Percentiles rank a stretch among this genome's conserved stretches.
Conservation (phyloP, 2,113 vertebrate species). For the Apteryx owenii region DNA sequence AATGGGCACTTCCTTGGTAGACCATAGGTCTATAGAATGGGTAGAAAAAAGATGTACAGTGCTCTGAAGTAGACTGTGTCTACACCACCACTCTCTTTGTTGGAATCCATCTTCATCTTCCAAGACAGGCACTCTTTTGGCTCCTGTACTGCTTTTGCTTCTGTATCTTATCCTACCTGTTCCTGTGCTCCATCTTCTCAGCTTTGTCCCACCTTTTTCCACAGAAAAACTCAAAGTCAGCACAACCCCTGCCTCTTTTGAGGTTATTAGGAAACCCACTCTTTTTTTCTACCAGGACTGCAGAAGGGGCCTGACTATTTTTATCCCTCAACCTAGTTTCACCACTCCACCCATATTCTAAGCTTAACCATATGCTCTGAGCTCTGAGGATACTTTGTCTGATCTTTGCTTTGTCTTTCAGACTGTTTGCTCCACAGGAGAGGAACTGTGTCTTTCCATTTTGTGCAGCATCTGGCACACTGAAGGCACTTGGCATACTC, state of each 20-base stretch:
- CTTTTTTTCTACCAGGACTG: neutral
- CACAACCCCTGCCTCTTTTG: neutral
- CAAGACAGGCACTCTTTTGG: neutral
- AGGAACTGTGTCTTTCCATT: neutral
- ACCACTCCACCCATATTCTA: neutral
- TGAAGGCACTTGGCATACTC: conserved; percentile 1
- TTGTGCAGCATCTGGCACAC: conserved; percentile 8
- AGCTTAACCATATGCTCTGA: neutral
- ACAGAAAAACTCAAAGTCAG: neutral
- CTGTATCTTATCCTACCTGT: neutral
- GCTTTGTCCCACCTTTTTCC: neutral
- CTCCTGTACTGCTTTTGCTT: neutral
- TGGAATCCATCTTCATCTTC: neutral
- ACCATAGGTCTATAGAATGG: neutral
- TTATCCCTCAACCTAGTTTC: neutral
- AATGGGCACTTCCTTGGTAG: neutral
- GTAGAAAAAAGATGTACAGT: neutral
- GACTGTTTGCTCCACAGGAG: neutral
- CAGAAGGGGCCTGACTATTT: neutral
- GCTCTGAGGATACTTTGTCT: neutral
- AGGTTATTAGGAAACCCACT: neutral
- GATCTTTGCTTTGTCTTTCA: neutral
- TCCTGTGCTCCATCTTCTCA: neutral
- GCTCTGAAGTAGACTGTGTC: neutral
- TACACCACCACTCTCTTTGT: neutral